phyloP scores from a whole-genome alignment of 2,113 vertebrate species.

The Perca schrenkii region DNA sequence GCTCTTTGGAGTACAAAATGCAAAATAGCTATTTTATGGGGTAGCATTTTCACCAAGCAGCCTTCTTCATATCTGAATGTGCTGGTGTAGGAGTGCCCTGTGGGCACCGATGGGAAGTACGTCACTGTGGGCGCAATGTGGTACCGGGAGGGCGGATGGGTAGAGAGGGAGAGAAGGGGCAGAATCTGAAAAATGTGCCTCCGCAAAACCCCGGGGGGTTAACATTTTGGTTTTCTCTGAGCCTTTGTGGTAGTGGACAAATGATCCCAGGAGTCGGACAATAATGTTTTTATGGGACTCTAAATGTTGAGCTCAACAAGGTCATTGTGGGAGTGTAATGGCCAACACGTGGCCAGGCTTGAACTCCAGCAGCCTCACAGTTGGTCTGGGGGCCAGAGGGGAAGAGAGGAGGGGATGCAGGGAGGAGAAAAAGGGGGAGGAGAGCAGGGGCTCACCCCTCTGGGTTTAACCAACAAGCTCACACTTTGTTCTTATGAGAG shows the following conservation, averaged over 20 bases:
- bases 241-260: constrained; percentile 88
- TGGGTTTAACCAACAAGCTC: constrained; percentile 83
- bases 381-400: constrained; percentile 68
- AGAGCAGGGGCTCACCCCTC: constrained; percentile 76
- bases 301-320: constrained; percentile 91
- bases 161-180: constrained; percentile 61
- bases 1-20: constrained; percentile 61
- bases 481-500: constrained; percentile 88
- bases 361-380: constrained; percentile 87
- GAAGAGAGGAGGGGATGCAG: constrained; percentile 74
- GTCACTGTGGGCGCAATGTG: constrained; percentile 78
- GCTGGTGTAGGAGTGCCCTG: constrained; percentile 70
- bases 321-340: constrained; percentile 89
- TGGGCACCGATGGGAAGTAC: constrained; percentile 67
- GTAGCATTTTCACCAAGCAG: constrained; percentile 59
- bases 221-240: constrained; percentile 87
- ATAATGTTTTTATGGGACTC: constrained; percentile 96
- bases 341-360: constrained; percentile 89
- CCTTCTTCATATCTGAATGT: constrained; percentile 74
- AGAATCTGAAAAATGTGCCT: constrained; percentile 87
- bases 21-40: constrained; percentile 68
- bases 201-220: constrained; percentile 79
- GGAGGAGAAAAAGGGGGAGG: constrained; percentile 67
- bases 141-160: constrained; percentile 56
- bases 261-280: constrained; percentile 89